Evolutionary conservation across 2,797 vertebrate genomes (phyloP).

Genomic region (Sibirionetta formosa): DNA sequence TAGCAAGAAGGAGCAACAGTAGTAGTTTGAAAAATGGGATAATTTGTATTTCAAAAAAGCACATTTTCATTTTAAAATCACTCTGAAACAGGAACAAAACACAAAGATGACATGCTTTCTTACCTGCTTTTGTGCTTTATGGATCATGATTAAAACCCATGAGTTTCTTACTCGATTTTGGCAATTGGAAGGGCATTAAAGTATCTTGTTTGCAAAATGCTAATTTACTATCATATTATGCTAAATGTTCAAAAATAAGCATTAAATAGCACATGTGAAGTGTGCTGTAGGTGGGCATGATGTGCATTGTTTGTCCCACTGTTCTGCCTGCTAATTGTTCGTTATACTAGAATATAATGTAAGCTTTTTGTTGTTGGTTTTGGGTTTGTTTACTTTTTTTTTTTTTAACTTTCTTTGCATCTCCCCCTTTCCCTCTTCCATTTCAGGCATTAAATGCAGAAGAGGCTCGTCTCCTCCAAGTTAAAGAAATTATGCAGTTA

Average conservation of each 20-base stretch:
- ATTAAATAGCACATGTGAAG: background rate
- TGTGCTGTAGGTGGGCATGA: background rate
- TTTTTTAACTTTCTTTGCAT: background rate
- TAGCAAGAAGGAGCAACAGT: background rate
- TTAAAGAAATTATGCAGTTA: conserved; percentile 91
- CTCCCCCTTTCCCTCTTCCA: background rate
- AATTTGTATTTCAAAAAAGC: background rate
- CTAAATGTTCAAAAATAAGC: background rate
- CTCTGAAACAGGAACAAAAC: background rate
- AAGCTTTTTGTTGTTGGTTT: fast-evolving
- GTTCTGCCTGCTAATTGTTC: background rate
- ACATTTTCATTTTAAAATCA: background rate
- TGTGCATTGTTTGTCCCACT: background rate
- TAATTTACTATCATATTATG: background rate
- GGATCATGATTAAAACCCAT: background rate
- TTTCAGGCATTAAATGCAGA: conserved; percentile 94
- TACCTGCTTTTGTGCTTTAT: background rate
- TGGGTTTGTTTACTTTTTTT: background rate
- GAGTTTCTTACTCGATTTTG: background rate
- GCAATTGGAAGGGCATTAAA: background rate
- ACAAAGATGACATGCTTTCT: background rate
- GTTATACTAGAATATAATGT: background rate
- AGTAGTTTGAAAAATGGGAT: background rate
- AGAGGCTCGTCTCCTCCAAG: conserved; percentile 91
- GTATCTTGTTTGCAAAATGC: background rate